Evolutionary conservation across 2,888 invertebrate species (phyloP).

Genomic region (Lasioglossum lativentre): DNA sequence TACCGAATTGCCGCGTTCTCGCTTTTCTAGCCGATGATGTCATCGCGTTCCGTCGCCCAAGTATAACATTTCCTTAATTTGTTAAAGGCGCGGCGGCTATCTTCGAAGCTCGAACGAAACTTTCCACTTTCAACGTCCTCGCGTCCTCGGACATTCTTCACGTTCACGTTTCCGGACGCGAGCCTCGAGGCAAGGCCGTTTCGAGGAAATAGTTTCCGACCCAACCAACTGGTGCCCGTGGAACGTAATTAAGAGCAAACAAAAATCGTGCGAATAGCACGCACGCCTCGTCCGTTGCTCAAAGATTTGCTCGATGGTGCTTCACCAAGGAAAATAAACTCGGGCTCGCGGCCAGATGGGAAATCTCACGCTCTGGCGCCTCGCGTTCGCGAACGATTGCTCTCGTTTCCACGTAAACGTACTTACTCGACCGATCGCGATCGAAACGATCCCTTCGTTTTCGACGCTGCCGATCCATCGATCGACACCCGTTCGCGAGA

Average conservation of each 20-base stretch:
- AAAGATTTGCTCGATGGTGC: constrained; percentile 21
- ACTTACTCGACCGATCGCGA: not conserved
- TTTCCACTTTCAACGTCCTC: not conserved
- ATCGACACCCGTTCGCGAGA: not conserved
- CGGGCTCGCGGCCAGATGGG: constrained; percentile 56
- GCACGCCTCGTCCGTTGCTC: constrained; percentile 26
- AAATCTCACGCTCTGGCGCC: constrained; percentile 54
- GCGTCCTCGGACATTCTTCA: not conserved
- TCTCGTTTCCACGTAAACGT: not conserved
- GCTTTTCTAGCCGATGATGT: constrained; percentile 33
- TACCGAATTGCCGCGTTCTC: not conserved
- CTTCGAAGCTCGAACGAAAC: not conserved
- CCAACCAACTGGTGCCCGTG: constrained; percentile 12
- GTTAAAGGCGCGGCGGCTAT: not conserved
- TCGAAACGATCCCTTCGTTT: not conserved
- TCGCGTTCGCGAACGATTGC: not conserved
- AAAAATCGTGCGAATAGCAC: constrained; percentile 17
- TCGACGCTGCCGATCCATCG: not conserved
- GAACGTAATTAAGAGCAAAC: not conserved
- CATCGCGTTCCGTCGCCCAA: constrained; percentile 4
- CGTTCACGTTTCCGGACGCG: not conserved
- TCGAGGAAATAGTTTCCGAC: not conserved
- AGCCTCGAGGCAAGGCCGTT: not conserved
- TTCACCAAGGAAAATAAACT: constrained; percentile 68
- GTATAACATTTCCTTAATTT: constrained; percentile 13